Conservation (phyloP, 2,113 vertebrate species). For the Crypturellus undulatus region DNA sequence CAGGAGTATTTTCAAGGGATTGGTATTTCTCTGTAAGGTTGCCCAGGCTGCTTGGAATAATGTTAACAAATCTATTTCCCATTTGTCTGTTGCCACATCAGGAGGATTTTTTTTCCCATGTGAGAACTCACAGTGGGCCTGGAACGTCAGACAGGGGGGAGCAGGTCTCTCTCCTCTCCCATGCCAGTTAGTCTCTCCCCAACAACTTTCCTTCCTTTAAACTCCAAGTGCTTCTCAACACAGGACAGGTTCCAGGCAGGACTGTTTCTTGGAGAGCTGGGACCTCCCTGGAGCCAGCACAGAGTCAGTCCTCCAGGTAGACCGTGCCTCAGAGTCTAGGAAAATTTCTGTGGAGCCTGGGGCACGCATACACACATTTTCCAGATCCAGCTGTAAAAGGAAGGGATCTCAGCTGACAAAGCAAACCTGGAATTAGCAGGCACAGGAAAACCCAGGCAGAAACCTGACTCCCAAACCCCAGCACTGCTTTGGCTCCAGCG, state of each 20-base stretch:
- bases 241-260: not conserved
- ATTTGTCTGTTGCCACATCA: not conserved
- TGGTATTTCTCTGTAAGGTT: not conserved
- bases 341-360: slow-evolving; percentile 8
- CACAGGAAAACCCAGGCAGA: not conserved
- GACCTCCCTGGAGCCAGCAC: not conserved
- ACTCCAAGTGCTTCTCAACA: not conserved
- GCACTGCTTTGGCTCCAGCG: not conserved
- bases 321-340: not conserved
- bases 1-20: not conserved
- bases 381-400: slow-evolving; percentile 5
- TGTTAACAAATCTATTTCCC: not conserved
- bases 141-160: not conserved
- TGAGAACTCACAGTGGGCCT: not conserved
- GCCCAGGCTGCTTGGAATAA: not conserved
- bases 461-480: not conserved
- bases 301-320: slow-evolving; percentile 1
- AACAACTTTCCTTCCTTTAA: not conserved
- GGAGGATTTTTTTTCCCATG: not conserved
- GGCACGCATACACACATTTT: not conserved
- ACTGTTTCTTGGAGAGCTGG: not conserved
- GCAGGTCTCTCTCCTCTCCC: not conserved
- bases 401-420: not conserved
- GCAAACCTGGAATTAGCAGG: slow-evolving; percentile 8
- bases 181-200: not conserved